Base-by-base conservation (phyloP, 1,140 invertebrate genomes). In the Ceratina australensis region DNA sequence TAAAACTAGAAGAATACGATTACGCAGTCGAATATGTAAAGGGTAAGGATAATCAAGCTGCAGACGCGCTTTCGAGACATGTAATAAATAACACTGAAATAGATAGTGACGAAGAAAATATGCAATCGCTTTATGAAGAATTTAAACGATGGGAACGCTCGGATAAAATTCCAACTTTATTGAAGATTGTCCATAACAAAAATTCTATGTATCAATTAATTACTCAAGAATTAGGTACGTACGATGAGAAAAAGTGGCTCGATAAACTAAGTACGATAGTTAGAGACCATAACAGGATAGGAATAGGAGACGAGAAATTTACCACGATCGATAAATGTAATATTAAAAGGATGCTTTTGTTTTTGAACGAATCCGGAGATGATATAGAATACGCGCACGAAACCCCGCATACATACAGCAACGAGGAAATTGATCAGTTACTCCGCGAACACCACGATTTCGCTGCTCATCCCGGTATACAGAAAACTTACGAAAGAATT, bases 1-100 rank as follows among this genome's bases (percentile, higher is more conserved):
- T 79, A 3, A 63, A 47, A 54, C 24, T 79, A 12, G 57, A 74
- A 13, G 52, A 64, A 42, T 79, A 74, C 12, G 16, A 73, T 0
- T 72, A 63, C 0, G 15, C 54, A 12, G 22, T 79, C 5, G 16
- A 75, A 0, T 75, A 79, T 5, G 57, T 12, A 22, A 49, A 75
- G 33, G 72, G 65, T 0, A 73, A 79, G 49, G 15, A 72, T 4
- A 72, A 72, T 3, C 26, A 42, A 5, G 42, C 24, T 12, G 24
- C 59, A 0, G 24, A 72, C 22, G 42, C 42, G 28, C n/a, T 63
- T 0, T 20, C 42, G 0, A 12, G 57, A 28, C 33, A 5, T 42
- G 10, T 42, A 8, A 42, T 10, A n/a, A n/a, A n/a, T n/a, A n/a
- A n/a, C n/a, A n/a, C n/a, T n/a, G n/a, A n/a, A n/a, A n/a, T n/a